Evolutionary conservation across 2,888 invertebrate species (phyloP).

Genomic region (Liposcelis brunnea): DNA sequence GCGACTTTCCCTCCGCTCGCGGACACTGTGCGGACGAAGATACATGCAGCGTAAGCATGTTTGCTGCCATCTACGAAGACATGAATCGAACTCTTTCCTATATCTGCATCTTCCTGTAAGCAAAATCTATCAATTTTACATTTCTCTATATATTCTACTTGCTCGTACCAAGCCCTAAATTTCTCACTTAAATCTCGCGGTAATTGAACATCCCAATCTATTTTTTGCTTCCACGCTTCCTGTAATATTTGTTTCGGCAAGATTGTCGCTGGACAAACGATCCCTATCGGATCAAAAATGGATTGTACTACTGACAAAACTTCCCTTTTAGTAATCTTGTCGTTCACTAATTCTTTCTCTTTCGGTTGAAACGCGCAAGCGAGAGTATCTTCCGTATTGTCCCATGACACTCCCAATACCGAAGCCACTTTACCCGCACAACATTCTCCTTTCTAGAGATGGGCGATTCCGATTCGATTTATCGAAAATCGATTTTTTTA

Average conservation of each 20-base stretch:
- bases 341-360: too few species aligned
- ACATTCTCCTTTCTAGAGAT: too few species aligned
- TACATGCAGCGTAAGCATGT: not conserved
- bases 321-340: not conserved
- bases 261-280: not conserved
- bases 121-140: not conserved
- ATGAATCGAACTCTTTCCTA: not conserved
- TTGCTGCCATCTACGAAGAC: not conserved
- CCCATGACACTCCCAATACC: too few species aligned
- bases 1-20: not conserved
- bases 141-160: not conserved
- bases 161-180: not conserved
- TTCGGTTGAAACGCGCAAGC: too few species aligned
- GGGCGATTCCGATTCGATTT: too few species aligned
- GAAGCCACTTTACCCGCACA: too few species aligned
- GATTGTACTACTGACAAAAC: not conserved
- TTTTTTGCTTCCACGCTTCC: not conserved
- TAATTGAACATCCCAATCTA: not conserved
- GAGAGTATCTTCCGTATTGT: too few species aligned
- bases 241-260: not conserved
- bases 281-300: slow-evolving; percentile 3
- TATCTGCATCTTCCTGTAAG: not conserved
- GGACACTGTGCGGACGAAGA: not conserved
- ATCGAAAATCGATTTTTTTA: too few species aligned
- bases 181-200: not conserved